phyloP scores from a whole-genome alignment of 2,113 vertebrate genomes.

The Oryzias woworae region DNA sequence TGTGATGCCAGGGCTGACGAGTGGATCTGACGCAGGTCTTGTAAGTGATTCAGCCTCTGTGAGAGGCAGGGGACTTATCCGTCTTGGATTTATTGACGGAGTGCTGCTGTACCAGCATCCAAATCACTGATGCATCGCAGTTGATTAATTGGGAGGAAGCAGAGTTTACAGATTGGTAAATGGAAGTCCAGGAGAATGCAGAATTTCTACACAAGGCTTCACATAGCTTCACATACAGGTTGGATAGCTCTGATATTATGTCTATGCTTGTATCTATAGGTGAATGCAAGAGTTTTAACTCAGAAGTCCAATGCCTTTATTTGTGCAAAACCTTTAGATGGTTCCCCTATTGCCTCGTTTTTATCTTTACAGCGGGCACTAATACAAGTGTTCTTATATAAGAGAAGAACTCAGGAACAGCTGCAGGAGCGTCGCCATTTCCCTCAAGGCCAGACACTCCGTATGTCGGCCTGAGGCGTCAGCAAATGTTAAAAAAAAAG shows the following conservation, averaged over 20 bases:
- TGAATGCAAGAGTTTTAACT: too few relatives aligned
- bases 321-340: conserved; percentile 38
- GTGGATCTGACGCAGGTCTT: conserved; percentile 52
- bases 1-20: conserved; percentile 49
- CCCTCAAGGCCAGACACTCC: conserved; percentile 36
- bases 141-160: conserved; percentile 68
- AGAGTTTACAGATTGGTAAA: conserved; percentile 40
- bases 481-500: conserved; percentile 22
- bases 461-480: conserved; percentile 20
- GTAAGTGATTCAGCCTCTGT: conserved; percentile 60
- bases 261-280: too few relatives aligned
- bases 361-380: conserved; percentile 23
- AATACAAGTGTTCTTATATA: conserved; percentile 43
- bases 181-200: conserved; percentile 33
- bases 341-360: conserved; percentile 33
- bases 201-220: neutral
- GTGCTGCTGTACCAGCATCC: conserved; percentile 41
- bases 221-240: neutral
- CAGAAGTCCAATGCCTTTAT: neutral
- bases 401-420: conserved; percentile 61
- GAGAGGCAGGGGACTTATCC: conserved; percentile 57
- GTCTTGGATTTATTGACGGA: conserved; percentile 67
- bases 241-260: neutral
- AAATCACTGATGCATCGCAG: conserved; percentile 66
- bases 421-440: conserved; percentile 55